Evolutionary conservation across 2,113 vertebrate species (phyloP).

Genomic region (Phalacrocorax carbo): DNA sequence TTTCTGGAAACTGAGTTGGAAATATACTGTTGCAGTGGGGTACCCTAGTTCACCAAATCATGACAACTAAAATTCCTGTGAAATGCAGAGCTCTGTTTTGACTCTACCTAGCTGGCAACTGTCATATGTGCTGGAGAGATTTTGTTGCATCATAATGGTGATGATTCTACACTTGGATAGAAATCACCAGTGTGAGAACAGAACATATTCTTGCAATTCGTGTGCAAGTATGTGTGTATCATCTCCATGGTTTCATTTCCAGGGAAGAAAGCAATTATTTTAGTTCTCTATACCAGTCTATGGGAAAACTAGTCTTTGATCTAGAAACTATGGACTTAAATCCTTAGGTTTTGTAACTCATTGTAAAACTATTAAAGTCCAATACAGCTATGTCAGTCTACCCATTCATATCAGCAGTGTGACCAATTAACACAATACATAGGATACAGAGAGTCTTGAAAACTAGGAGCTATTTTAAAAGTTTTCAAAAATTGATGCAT

Average conservation of each 20-base stretch:
- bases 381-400: neutral
- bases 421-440: neutral
- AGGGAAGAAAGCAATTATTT: neutral
- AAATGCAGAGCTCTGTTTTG: neutral
- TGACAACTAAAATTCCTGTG: neutral
- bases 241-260: neutral
- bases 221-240: neutral
- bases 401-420: neutral
- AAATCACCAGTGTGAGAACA: neutral
- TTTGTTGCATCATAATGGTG: neutral
- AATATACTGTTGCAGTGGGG: neutral
- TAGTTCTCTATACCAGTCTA: neutral
- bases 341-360: neutral
- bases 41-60: neutral
- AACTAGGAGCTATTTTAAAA: neutral
- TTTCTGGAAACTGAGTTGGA: neutral
- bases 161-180: neutral
- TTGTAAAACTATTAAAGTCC: neutral
- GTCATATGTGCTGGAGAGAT: neutral
- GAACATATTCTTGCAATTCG: neutral
- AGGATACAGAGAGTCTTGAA: neutral
- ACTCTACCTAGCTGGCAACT: neutral
- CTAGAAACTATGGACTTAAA: neutral
- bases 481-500: neutral
- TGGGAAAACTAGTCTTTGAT: neutral